Base-by-base conservation (phyloP, 2,888 invertebrate species). In the Galerucella pusilla region DNA sequence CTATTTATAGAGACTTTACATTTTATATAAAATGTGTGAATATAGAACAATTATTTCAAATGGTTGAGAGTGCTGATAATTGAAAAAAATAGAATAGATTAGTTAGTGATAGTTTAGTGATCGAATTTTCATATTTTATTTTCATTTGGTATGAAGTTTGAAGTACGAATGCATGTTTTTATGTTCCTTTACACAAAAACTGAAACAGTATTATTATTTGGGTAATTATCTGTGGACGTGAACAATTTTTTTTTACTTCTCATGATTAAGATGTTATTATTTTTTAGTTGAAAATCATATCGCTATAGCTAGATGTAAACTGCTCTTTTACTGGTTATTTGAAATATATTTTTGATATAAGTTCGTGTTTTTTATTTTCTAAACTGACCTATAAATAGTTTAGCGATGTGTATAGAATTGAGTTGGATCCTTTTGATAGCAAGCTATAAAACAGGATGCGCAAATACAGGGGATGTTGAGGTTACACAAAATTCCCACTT, bases 121-220 rank as follows among this genome's bases (percentile, higher is more conserved):
- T 49, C 5, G 2, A 14, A 49, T 49, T 49, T 42, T 7, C 35
- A 49, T 5, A 12, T 49, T 49, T 49, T 49, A 49, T 49, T 57
- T 20, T 57, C 0, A 16, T 61, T 64, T 20, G 9, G 16, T 65
- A 45, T 20, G 20, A 65, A 46, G 5, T 65, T 46, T 45, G 35
- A 42, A 46, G 14, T 20, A 11, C 3, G 16, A n/a, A 16, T 46
- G 49, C 11, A 49, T 11, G 14, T 42, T 14, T 70, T 49, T 61
- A 63, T 35, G 71, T 71, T 71, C 71, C 65, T 57, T 7, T 57
- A 35, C 57, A 71, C 25, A 25, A 64, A 54, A 35, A 57, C 57
- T 20, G 16, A 71, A 11, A 45, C 71, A 71, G 71, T 71, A 71
- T 71, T 71, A 71, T 65, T 71, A 71, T n/a, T 49, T 61, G 45